These are phyloP conservation scores for Calliscelio sp. DNA, from an alignment of 2,888 invertebrate species.

Conservation along the genomic window DNA sequence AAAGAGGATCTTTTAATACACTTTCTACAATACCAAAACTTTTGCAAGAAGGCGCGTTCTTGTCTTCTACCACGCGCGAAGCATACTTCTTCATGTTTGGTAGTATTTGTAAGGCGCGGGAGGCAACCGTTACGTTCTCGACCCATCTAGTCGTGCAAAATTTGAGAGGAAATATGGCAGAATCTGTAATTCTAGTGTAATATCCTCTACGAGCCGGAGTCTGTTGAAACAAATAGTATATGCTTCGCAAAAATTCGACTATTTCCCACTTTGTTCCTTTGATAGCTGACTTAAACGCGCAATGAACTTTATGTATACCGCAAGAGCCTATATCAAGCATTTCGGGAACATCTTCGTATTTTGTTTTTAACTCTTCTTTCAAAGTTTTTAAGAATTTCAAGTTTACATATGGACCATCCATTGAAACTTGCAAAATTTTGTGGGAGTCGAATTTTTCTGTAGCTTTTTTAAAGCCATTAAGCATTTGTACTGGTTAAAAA, in stretches of 20 bases:
- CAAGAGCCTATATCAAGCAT: conserved; percentile 77
- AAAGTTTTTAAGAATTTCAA: conserved; percentile 52
- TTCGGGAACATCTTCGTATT: neutral
- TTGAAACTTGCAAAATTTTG: conserved; percentile 71
- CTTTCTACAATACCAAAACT: conserved; percentile 54
- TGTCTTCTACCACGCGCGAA: conserved; percentile 23
- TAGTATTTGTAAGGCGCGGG: conserved; percentile 48
- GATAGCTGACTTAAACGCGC: conserved; percentile 74
- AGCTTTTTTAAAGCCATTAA: conserved; percentile 47
- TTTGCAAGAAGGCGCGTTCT: conserved; percentile 52
- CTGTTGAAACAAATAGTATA: conserved; percentile 30
- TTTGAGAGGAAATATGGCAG: conserved; percentile 37
- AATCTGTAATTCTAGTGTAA: conserved; percentile 31
- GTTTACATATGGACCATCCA: conserved; percentile 63
- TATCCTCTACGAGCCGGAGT: conserved; percentile 71
- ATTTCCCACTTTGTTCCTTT: conserved; percentile 20
- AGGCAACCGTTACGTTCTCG: conserved; percentile 43
- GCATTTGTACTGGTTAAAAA: conserved; percentile 67
- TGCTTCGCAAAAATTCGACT: conserved; percentile 10
- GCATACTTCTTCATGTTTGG: conserved; percentile 68
- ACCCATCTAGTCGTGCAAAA: conserved; percentile 43
- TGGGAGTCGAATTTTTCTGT: conserved; percentile 36
- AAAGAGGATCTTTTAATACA: conserved; percentile 51
- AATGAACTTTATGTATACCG: conserved; percentile 78
- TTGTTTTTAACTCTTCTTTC: conserved; percentile 22